Base-by-base conservation (phyloP, 2,888 invertebrate species). In the Leucoma salicis region DNA sequence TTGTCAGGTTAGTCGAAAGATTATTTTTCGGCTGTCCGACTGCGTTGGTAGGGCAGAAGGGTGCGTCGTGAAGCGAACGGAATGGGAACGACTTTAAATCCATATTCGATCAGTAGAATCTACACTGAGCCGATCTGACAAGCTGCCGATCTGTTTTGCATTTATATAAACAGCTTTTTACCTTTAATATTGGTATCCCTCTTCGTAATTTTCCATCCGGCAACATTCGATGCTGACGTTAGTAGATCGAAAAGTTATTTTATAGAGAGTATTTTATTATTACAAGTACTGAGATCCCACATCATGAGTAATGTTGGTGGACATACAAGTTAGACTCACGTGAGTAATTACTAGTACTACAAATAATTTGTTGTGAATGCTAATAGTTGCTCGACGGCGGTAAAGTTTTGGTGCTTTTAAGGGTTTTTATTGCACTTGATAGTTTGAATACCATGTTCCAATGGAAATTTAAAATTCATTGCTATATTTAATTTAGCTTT, bases 131-230 rank as follows among this genome's bases (percentile, higher is more conserved):
- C 84, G 82, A 85, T 79, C 82, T 87, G 89, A 89, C 89, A 89
- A 87, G 85, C 83, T 80, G 78, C 80, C 82, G 86, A 86, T 80
- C 89, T 88, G 83, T 78, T 89, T 89, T 89, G 89, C 89, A 88
- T 89, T 87, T 89, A 89, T 86, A 89, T 89, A 89, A 89, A 89
- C 86, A 88, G 78, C 80, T 81, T 76, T 77, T 66, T 74, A 82
- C 81, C 79, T 82, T 74, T 78, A 79, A 82, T 82, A 80, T 78
- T 42, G 53, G 49, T 46, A 74, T 69, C n/a, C 31, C 57, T 63
- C 64, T 60, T 64, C 13, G 53, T 62, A 53, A 63, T 73, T 72
- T 70, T 65, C 37, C 31, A 15, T 48, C 31, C 29, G 27, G 35
- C 38, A 63, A 56, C 42, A 51, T 51, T 39, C 12, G 33, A 31